Conservation (phyloP, 2,797 vertebrate species). For the Aeoliscus strigatus region DNA sequence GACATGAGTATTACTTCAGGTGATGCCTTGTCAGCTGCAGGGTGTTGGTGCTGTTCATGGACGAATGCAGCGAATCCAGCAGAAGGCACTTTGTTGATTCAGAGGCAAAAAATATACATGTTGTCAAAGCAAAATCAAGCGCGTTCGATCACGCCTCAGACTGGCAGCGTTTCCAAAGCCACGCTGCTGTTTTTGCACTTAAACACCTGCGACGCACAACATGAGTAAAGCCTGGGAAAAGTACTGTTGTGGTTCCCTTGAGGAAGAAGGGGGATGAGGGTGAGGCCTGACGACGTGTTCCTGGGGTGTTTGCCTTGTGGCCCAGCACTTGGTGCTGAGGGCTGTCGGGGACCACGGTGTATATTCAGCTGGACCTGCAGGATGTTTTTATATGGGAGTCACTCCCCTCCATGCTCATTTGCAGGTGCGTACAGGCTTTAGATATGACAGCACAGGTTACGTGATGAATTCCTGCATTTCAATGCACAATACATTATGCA, state of each 20-base stretch:
- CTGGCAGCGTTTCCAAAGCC: constrained; percentile 36
- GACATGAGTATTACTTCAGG: constrained; percentile 53
- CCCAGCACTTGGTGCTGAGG: constrained; percentile 20
- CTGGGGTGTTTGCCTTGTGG: constrained; percentile 33
- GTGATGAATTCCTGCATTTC: constrained; percentile 48
- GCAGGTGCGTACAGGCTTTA: constrained; percentile 43
- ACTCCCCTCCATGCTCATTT: constrained; percentile 31
- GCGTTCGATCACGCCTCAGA: constrained; percentile 54
- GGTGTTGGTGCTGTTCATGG: constrained; percentile 45
- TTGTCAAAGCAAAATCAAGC: constrained; percentile 62
- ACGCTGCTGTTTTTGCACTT: constrained; percentile 44
- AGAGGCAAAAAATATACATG: constrained; percentile 56
- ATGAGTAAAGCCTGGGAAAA: constrained; percentile 57
- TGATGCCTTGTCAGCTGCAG: constrained; percentile 60
- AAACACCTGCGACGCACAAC: constrained; percentile 61
- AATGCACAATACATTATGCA: constrained; percentile 46
- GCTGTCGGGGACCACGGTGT: constrained; percentile 52
- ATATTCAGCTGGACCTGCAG: constrained; percentile 68
- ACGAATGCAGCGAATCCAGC: constrained; percentile 28
- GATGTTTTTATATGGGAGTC: constrained; percentile 68
- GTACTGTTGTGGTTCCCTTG: constrained; percentile 46
- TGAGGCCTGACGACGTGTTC: constrained; percentile 43
- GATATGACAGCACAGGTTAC: constrained; percentile 41
- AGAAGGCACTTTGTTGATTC: constrained; percentile 39
- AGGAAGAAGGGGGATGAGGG: constrained; percentile 26